These are phyloP conservation scores for Drosophila paucipuncta DNA, from an alignment of 2,888 invertebrate species.

Conservation along the genomic window DNA sequence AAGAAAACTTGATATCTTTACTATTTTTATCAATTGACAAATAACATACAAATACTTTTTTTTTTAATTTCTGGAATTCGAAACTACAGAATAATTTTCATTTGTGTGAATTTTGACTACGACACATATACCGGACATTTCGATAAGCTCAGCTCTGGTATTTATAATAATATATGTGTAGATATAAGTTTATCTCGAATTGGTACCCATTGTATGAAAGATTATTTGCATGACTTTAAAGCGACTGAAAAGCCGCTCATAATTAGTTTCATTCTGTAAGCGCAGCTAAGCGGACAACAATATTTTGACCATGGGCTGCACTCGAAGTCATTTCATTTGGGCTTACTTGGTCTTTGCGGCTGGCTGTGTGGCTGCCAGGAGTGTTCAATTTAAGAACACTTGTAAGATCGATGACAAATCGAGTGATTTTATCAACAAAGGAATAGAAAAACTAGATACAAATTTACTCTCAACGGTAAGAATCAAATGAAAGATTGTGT, in stretches of 20 bases:
- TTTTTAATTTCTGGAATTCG: background rate
- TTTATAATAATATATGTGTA: background rate
- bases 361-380: background rate
- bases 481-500: background rate
- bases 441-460: background rate
- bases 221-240: too few relatives aligned
- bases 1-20: background rate
- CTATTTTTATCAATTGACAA: background rate
- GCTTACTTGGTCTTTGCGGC: background rate
- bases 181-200: background rate
- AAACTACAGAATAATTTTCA: background rate
- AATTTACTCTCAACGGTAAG: background rate
- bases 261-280: constrained; percentile 6
- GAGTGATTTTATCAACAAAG: background rate
- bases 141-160: background rate
- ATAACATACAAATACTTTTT: background rate
- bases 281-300: background rate
- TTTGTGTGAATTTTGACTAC: background rate
- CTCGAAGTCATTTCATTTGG: background rate
- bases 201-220: background rate
- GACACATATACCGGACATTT: background rate
- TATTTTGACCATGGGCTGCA: constrained; percentile 3
- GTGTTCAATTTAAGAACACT: background rate
- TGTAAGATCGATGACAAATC: background rate
- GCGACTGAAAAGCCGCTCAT: background rate